Evolutionary conservation across 2,888 invertebrate genomes (phyloP), one percentile per base, ranked within the genome.

Genomic region (Meandrusa payeni): DNA sequence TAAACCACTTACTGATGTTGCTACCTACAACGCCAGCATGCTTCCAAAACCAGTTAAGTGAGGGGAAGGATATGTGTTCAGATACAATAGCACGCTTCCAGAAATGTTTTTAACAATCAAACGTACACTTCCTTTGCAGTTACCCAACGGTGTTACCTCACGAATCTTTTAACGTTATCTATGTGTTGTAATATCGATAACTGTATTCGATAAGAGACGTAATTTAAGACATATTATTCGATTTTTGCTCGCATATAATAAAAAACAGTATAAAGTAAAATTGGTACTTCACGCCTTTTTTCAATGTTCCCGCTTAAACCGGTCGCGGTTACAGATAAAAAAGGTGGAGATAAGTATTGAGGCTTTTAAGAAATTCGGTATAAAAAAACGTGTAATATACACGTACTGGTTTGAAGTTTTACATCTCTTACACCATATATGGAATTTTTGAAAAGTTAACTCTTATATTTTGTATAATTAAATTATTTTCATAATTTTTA

Each of bases 1-100:
- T 79, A 72, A 76, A 69, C 70, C 73, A 77, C 78, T 82, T 70
- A 76, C 64, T 69, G 74, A 76, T 69, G 69, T 70, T 57, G 57
- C 61, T 50, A 60, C 60, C 65, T 64, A 64, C 57, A 61, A 55
- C 40, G 47, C 32, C 41, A 51, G 58, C 57, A 57, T 52, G 51
- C 52, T 54, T 50, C 48, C 38, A 54, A 59, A 36, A 45, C 44
- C 39, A 33, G 44, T 44, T 38, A 29, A 17, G 27, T 15, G 32
- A 42, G 38, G 33, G 33, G 27, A 44, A 39, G 44, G 22, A 44
- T 38, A 32, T 22, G 11, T 26, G 22, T 27, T 37, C 17, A 23
- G 13, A 38, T 23, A 44, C 33, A 44, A 38, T 31, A 38, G 27
- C 15, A 31, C 11, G 32, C 33, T 23, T 10, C 7, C 10, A 27